These are phyloP conservation scores for Sternarchorhynchus goeldii DNA, from an alignment of 2,797 vertebrate species.

Conservation along the genomic window DNA sequence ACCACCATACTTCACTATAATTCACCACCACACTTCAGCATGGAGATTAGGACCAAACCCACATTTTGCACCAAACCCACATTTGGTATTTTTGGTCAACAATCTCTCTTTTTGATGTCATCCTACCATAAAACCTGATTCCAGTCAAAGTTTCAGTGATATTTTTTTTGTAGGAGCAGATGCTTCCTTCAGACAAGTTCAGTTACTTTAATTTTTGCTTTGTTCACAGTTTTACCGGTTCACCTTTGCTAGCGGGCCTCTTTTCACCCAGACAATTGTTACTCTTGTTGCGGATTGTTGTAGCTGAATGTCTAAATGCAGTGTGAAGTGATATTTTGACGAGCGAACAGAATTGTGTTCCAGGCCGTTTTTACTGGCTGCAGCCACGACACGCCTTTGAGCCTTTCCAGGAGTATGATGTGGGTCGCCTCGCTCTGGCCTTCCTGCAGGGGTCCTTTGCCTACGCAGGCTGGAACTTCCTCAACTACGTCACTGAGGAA, in stretches of 20 bases:
- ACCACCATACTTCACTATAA: too few relatives aligned
- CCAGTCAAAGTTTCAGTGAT: too few relatives aligned
- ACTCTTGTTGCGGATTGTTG: background rate
- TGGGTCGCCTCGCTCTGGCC: slow-evolving; percentile 78
- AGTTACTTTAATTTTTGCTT: too few relatives aligned
- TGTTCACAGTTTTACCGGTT: too few relatives aligned
- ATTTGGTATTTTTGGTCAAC: too few relatives aligned
- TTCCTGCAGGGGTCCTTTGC: slow-evolving; percentile 87
- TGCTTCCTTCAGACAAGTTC: too few relatives aligned
- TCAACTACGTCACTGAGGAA: slow-evolving; percentile 88
- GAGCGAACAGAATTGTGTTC: background rate
- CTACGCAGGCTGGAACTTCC: slow-evolving; percentile 86
- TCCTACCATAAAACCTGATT: too few relatives aligned
- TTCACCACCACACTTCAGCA: too few relatives aligned
- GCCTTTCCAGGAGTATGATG: slow-evolving; percentile 75
- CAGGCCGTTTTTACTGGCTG: slow-evolving; percentile 84
- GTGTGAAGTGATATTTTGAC: background rate
- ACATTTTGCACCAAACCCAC: too few relatives aligned
- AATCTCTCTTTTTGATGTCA: too few relatives aligned
- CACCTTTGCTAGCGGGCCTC: background rate
- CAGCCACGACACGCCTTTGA: slow-evolving; percentile 80
- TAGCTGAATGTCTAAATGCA: background rate
- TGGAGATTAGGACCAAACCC: too few relatives aligned
- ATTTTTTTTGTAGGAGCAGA: too few relatives aligned
- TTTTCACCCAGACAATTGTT: background rate